Evolutionary conservation across 30 jellyfish, hydroid and myxozoan genomes (phyloP).

Genomic region (Cassiopea andromeda): DNA sequence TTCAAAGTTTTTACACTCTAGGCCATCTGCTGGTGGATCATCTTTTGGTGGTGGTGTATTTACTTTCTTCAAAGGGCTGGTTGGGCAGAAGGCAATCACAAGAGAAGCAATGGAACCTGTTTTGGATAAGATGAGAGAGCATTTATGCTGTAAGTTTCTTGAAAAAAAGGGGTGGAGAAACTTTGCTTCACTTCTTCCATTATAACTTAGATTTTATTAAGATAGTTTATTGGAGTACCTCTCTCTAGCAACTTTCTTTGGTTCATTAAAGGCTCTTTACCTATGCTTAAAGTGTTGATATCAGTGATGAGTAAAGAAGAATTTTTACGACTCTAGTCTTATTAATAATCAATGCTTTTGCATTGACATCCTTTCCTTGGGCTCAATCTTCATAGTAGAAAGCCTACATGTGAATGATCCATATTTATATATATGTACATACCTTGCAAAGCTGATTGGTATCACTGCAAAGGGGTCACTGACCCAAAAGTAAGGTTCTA

Average conservation of each 20-base stretch:
- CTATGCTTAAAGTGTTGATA: no score
- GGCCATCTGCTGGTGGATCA: constrained; percentile 33
- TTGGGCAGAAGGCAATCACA: constrained; percentile 97
- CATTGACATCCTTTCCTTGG: no score
- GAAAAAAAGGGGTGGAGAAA: not conserved
- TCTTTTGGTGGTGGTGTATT: constrained; percentile 91
- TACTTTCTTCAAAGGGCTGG: constrained; percentile 96
- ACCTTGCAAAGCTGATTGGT: no score
- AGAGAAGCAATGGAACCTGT: constrained; percentile 94
- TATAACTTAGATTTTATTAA: not conserved
- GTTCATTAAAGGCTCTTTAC: no score
- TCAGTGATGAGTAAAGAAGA: no score
- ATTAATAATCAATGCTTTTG: no score
- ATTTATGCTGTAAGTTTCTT: constrained; percentile 80
- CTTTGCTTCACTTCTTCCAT: not conserved
- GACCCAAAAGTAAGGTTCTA: no score
- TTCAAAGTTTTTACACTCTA: not conserved
- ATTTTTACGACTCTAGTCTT: no score
- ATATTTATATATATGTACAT: no score
- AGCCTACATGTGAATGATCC: no score
- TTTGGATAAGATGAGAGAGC: constrained; percentile 98
- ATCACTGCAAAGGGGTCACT: no score
- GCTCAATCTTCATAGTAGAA: no score
- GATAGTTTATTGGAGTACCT: not conserved
- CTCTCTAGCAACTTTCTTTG: not conserved